phyloP scores from a whole-genome alignment of 1,140 invertebrate species.

The Mamestra configurata region DNA sequence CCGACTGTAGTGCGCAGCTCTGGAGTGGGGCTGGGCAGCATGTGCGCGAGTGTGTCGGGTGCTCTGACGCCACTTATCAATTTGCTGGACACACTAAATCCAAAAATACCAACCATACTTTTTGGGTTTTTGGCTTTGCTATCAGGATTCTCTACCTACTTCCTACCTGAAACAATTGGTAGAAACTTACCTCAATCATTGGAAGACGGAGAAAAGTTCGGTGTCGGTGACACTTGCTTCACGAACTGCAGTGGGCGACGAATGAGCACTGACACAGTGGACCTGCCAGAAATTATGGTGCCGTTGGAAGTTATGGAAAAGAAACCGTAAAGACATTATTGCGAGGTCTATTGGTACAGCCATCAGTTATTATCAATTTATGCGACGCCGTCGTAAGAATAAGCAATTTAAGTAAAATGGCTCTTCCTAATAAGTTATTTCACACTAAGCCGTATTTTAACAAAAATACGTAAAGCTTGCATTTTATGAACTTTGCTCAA shows the following conservation, averaged over 20 bases:
- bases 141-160: slow-evolving; percentile 92
- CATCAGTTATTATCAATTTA: neutral
- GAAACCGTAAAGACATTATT: slow-evolving; percentile 62
- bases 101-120: slow-evolving; percentile 92
- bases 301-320: slow-evolving; percentile 77
- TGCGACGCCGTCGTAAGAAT: neutral
- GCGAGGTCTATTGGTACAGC: slow-evolving; percentile 1
- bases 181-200: slow-evolving; percentile 94
- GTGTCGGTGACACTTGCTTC: slow-evolving; percentile 93
- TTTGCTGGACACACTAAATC: slow-evolving; percentile 90
- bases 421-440: slow-evolving; percentile 11
- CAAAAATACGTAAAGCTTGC: slow-evolving; percentile 26
- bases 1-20: slow-evolving; percentile 96
- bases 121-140: slow-evolving; percentile 92
- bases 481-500: slow-evolving; percentile 28
- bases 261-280: slow-evolving; percentile 90
- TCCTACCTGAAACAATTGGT: slow-evolving; percentile 94
- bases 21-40: slow-evolving; percentile 95
- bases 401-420: slow-evolving; percentile 13
- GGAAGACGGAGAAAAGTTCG: slow-evolving; percentile 95
- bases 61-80: slow-evolving; percentile 94
- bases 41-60: slow-evolving; percentile 95
- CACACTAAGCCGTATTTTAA: slow-evolving; percentile 2
- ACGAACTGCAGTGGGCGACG: slow-evolving; percentile 94
- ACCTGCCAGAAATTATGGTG: slow-evolving; percentile 82